Evolutionary conservation across 2,797 vertebrate genomes (phyloP).

Genomic region (Paguma larvata): DNA sequence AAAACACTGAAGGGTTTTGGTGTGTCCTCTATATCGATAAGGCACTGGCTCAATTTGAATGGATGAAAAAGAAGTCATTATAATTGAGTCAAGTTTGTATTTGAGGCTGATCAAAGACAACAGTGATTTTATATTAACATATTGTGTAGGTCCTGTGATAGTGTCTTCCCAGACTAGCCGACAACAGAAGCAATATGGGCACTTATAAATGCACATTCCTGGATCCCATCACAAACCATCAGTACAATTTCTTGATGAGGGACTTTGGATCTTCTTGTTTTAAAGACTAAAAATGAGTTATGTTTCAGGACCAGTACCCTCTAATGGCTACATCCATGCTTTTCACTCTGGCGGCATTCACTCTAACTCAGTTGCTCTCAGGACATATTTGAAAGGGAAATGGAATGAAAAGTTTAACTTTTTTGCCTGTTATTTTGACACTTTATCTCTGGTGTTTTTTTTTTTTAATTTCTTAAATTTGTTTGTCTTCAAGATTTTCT

Average conservation of each 20-base stretch:
- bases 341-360: background rate
- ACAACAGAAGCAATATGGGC: background rate
- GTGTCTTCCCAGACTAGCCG: background rate
- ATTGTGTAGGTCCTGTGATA: background rate
- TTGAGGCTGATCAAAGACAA: background rate
- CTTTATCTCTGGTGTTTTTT: background rate
- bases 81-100: conserved; percentile 41
- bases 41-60: background rate
- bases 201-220: background rate
- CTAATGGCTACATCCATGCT: background rate
- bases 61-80: background rate
- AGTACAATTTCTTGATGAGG: background rate
- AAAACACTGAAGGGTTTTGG: background rate
- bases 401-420: background rate
- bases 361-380: background rate
- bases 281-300: background rate
- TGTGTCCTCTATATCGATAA: background rate
- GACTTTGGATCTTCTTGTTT: background rate
- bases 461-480: background rate
- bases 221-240: background rate
- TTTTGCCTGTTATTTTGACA: background rate
- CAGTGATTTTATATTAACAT: background rate
- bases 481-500: background rate
- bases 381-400: background rate
- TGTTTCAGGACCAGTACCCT: background rate